Percentiles rank a stretch among this genome's conserved stretches.
phyloP scores from a whole-genome alignment of 53 echinoderm and acorn worm genomes.

The Zoroaster sp. region DNA sequence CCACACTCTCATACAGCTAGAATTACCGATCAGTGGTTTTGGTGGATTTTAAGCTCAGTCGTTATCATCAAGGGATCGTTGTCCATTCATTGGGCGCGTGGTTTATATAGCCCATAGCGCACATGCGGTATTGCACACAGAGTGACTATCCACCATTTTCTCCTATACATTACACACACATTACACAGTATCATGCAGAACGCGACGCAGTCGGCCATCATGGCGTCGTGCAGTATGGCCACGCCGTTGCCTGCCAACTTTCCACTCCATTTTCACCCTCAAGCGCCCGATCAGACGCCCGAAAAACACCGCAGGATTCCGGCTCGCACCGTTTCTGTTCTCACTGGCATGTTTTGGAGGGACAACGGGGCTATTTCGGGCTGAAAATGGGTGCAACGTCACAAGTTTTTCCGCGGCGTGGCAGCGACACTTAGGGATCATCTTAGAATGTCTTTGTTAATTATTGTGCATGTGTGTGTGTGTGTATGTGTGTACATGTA shows the following conservation, averaged over 20 bases:
- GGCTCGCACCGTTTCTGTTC: slow-evolving; percentile 48
- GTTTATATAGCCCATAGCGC: neutral
- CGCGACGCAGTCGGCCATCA: slow-evolving; percentile 59
- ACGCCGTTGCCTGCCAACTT: neutral
- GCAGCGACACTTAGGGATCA: slow-evolving; percentile 61
- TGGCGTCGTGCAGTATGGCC: slow-evolving; percentile 55
- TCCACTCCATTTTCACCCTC: slow-evolving; percentile 47
- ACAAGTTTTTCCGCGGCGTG: slow-evolving; percentile 46
- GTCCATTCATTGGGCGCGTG: slow-evolving; percentile 39
- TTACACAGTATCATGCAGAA: no score
- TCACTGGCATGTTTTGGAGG: slow-evolving; percentile 28
- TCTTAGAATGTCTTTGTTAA: slow-evolving; percentile 37
- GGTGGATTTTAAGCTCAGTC: neutral
- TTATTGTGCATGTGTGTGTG: neutral
- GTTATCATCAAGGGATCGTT: slow-evolving; percentile 17
- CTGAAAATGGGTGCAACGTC: slow-evolving; percentile 56
- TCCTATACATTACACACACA: slow-evolving; percentile 22
- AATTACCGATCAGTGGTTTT: neutral
- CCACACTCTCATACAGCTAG: neutral
- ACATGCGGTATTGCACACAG: neutral
- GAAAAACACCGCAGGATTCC: slow-evolving; percentile 27
- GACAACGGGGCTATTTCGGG: slow-evolving; percentile 16
- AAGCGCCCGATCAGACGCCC: slow-evolving; percentile 12
- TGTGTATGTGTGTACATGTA: neutral
- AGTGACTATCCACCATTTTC: neutral